These are phyloP conservation scores for Antennarius striatus DNA, from an alignment of 2,113 vertebrate genomes.

Conservation along the genomic window DNA sequence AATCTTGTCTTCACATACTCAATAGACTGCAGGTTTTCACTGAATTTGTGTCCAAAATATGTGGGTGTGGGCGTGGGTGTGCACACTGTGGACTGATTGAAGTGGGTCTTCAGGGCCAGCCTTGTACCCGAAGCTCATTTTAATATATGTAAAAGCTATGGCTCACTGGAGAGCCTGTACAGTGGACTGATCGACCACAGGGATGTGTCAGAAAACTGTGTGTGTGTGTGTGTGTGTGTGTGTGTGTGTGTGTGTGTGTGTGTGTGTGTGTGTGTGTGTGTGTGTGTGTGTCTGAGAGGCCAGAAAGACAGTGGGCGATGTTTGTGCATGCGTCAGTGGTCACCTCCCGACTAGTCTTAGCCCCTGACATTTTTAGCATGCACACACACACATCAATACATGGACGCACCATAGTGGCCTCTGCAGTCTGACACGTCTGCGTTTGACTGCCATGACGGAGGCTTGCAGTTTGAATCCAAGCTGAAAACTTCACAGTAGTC, in stretches of 20 bases:
- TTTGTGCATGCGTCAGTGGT: slow-evolving; percentile 69
- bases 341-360: slow-evolving; percentile 41
- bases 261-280: slow-evolving; percentile 18
- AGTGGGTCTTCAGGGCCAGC: slow-evolving; percentile 55
- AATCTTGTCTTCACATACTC: slow-evolving; percentile 58
- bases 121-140: slow-evolving; percentile 71
- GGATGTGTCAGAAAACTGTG: slow-evolving; percentile 68
- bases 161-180: slow-evolving; percentile 71
- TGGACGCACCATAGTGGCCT: slow-evolving; percentile 1
- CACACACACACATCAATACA: slow-evolving; percentile 17
- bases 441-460: slow-evolving; percentile 36
- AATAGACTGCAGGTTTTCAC: too few species aligned
- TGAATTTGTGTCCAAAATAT: slow-evolving; percentile 18
- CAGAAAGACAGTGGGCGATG: slow-evolving; percentile 57
- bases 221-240: slow-evolving; percentile 12
- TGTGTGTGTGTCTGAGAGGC: slow-evolving; percentile 18
- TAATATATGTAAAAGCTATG: slow-evolving; percentile 78
- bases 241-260: slow-evolving; percentile 8
- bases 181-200: slow-evolving; percentile 73
- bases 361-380: slow-evolving; percentile 43
- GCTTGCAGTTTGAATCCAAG: slow-evolving; percentile 22
- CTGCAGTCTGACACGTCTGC: slow-evolving; percentile 49
- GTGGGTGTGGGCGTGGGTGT: slow-evolving; percentile 33
- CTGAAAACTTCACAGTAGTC: slow-evolving; percentile 19
- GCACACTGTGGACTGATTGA: slow-evolving; percentile 44